phyloP scores from a whole-genome alignment of 2,113 vertebrate species.

The Candoia aspera region DNA sequence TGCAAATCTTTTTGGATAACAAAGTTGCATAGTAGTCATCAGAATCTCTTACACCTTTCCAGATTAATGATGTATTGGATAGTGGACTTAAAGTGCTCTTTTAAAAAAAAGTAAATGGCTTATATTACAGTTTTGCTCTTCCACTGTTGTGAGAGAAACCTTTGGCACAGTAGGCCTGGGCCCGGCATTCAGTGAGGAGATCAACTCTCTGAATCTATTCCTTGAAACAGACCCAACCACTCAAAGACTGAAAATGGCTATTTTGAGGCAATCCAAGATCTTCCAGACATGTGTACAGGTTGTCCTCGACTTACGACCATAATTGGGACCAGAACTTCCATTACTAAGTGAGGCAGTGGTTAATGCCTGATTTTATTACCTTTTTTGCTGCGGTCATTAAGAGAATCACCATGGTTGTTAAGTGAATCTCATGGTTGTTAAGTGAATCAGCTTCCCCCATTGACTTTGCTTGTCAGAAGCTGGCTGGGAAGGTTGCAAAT shows the following conservation, averaged over 20 bases:
- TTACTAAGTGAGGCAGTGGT: no score
- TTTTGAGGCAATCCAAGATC: not conserved
- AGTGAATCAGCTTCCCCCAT: no score
- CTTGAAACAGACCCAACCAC: not conserved
- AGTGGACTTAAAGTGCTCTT: not conserved
- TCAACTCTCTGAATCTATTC: not conserved
- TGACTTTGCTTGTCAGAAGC: no score
- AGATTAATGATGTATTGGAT: not conserved
- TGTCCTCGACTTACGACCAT: no score
- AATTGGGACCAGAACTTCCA: no score
- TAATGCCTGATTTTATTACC: no score
- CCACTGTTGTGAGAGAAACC: not conserved
- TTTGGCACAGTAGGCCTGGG: not conserved
- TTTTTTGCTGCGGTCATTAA: no score
- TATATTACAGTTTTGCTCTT: not conserved
- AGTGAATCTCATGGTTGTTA: no score
- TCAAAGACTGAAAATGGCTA: not conserved
- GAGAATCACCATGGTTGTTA: no score
- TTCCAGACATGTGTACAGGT: not conserved
- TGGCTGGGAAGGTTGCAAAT: no score
- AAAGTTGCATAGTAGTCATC: not conserved
- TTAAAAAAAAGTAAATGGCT: not conserved
- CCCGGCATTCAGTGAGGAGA: not conserved
- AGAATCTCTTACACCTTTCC: not conserved
- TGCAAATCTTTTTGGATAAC: not conserved